Evolutionary conservation across 2,888 invertebrate genomes (phyloP), one percentile per base, ranked within the genome.

Genomic region (Cyrtodaria siliqua): DNA sequence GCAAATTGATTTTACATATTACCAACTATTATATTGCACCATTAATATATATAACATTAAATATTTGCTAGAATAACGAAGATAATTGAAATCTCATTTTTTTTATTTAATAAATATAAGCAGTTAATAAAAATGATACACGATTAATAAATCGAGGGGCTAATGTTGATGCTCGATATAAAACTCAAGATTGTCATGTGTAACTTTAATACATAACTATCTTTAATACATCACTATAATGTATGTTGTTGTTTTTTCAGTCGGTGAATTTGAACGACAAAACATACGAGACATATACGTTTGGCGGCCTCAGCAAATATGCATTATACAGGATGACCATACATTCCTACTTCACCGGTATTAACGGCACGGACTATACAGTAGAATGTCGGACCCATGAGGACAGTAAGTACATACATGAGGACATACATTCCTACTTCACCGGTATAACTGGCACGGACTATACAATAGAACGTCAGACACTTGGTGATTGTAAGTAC

Each of bases 401-500:
- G 20, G 77, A 71, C 27, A 55, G 82, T 83, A 67, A 69, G 75
- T 69, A 33, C 33, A 33, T 33, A 8, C 4, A 33, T 33, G 33
- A 33, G 33, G n/a, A n/a, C n/a, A 62, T 81, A 18, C 74, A 79
- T 33, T 76, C 80, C 14, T 80, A 78, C 60, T 57, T 56, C 20
- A 74, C 60, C 33, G 67, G 76, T 18, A 59, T 62, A 1, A 74
- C 80, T 33, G 61, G 76, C 6, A 66, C 79, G 2, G 79, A 77
- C 47, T 68, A 66, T 20, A 61, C 56, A 3, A 0, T 67, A 4
- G 26, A 57, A 1, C 80, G 83, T 47, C 61, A 55, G 24, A 77
- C 83, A 14, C 27, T 52, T 1, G 33, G 69, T 20, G 77, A 71
- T 29, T 57, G 82, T 83, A 67, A 69, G 75, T 69, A 33, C 33